Evolutionary conservation across 2,888 invertebrate species (phyloP).

Genomic region (Dasypogon diadema): DNA sequence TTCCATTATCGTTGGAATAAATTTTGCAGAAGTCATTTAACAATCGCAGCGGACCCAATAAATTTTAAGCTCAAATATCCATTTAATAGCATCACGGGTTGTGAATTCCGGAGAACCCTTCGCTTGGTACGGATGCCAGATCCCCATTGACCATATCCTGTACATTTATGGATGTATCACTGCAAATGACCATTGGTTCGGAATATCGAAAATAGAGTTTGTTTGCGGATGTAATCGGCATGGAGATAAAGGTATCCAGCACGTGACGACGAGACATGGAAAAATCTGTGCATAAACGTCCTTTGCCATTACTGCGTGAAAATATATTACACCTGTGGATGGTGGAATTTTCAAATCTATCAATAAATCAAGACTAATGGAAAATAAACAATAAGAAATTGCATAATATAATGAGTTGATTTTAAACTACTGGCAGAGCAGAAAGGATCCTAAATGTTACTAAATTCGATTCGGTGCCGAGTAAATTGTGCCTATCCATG

Average conservation of each 20-base stretch:
- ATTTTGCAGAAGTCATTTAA: slow-evolving; percentile 60
- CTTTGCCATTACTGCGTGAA: neutral
- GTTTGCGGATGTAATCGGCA: slow-evolving; percentile 41
- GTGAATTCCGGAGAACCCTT: slow-evolving; percentile 42
- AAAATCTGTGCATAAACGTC: slow-evolving; percentile 22
- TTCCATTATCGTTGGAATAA: slow-evolving; percentile 56
- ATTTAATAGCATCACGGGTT: slow-evolving; percentile 57
- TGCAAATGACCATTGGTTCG: slow-evolving; percentile 8
- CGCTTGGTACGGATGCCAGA: slow-evolving; percentile 1
- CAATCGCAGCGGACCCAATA: slow-evolving; percentile 59
- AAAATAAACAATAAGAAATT: too few species aligned
- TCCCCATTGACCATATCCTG: neutral
- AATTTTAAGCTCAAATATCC: slow-evolving; percentile 60
- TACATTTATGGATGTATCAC: slow-evolving; percentile 18
- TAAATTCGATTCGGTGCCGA: too few species aligned
- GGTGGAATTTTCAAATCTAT: neutral
- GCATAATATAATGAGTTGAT: too few species aligned
- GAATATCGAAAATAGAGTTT: slow-evolving; percentile 43
- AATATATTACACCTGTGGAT: neutral
- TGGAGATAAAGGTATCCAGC: slow-evolving; percentile 33
- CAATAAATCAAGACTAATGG: too few species aligned
- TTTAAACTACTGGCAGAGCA: too few species aligned
- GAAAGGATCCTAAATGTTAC: too few species aligned
- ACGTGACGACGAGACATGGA: slow-evolving; percentile 8
- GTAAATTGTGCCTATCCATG: too few species aligned